Percentiles rank a stretch among this genome's conserved stretches.
Conservation (phyloP, 2,888 invertebrate species). For the Drosophila flavopinicola region DNA sequence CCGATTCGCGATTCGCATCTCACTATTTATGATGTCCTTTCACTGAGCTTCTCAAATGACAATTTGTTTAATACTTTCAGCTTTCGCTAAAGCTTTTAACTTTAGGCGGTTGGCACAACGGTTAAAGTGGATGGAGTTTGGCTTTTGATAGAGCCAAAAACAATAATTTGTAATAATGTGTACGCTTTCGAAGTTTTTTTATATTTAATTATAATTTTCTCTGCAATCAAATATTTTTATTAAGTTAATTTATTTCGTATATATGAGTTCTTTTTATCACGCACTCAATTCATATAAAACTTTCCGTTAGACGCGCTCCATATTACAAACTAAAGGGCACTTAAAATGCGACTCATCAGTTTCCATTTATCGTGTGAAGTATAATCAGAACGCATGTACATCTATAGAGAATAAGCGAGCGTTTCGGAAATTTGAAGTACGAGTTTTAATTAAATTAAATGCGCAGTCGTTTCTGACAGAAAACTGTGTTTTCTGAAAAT, state of each 20-base stretch:
- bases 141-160: neutral
- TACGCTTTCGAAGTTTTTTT: neutral
- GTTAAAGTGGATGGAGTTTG: neutral
- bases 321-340: neutral
- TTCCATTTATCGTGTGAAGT: neutral
- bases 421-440: conserved; percentile 29
- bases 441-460: conserved; percentile 57
- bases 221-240: no score
- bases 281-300: neutral
- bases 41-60: neutral
- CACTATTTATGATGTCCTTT: conserved; percentile 6
- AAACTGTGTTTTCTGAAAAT: conserved; percentile 52
- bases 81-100: neutral
- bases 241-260: neutral
- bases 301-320: no score
- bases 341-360: neutral
- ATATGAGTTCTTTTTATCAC: neutral
- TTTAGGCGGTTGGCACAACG: no score
- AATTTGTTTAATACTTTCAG: no score
- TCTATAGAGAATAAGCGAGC: conserved; percentile 2
- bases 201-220: no score
- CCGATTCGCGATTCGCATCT: conserved; percentile 10
- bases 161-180: neutral
- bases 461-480: conserved; percentile 38
- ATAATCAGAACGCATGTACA: conserved; percentile 1